Evolutionary conservation across 92 coral and sea anemone genomes (phyloP).

Genomic region (Porites rus): DNA sequence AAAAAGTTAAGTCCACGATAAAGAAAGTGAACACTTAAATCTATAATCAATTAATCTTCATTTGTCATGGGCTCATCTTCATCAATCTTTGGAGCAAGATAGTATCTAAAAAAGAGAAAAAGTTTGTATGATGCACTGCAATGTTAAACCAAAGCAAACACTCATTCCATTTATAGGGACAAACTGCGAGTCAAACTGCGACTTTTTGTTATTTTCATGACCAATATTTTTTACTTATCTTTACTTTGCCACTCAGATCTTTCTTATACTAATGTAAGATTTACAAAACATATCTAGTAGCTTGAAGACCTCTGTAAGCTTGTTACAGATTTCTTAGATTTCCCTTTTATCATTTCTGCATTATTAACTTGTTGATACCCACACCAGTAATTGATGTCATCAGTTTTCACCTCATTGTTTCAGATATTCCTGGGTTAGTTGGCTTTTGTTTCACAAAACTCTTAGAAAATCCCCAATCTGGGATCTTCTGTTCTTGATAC

Average conservation of each 20-base stretch:
- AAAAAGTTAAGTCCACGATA: not conserved
- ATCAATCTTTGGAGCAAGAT: constrained; percentile 94
- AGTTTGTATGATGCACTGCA: not conserved
- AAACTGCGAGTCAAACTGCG: not conserved
- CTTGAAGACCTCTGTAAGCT: not conserved
- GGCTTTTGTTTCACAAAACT: too few species aligned
- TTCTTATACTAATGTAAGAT: too few species aligned
- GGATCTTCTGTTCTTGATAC: not conserved
- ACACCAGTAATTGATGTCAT: too few species aligned
- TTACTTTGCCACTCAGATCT: too few species aligned
- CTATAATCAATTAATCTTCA: constrained; percentile 44
- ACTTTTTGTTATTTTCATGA: not conserved
- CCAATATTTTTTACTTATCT: not conserved
- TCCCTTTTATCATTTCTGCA: not conserved
- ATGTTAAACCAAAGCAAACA: not conserved
- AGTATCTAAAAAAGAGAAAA: constrained; percentile 40
- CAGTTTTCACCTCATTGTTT: too few species aligned
- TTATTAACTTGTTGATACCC: too few species aligned
- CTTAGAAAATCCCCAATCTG: not conserved
- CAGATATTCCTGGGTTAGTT: too few species aligned
- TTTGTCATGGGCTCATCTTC: constrained; percentile 72
- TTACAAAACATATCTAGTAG: too few species aligned
- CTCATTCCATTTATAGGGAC: not conserved
- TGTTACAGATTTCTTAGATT: too few species aligned
- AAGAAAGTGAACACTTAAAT: not conserved